Conservation (phyloP, 2,888 invertebrate species). For the Imbricaverruca yamaguchii region DNA sequence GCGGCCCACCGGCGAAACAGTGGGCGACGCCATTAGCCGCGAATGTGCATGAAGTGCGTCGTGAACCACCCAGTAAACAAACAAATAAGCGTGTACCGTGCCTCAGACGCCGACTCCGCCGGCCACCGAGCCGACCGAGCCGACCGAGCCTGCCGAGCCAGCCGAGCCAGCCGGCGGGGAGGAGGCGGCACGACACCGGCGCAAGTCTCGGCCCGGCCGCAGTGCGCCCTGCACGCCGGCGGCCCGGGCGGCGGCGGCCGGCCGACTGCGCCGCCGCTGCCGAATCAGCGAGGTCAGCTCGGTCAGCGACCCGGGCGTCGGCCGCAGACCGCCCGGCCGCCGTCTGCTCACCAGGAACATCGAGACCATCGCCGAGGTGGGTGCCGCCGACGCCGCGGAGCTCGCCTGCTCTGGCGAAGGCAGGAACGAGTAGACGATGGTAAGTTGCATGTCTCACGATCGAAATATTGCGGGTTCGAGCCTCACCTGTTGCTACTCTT, state of each 20-base stretch:
- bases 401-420: no score
- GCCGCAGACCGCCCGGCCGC: background rate
- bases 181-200: no score
- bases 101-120: background rate
- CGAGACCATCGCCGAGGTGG: constrained; percentile 15
- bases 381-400: background rate
- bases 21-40: no score
- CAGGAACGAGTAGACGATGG: no score
- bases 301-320: background rate
- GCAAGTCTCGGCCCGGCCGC: background rate
- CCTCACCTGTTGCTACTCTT: no score
- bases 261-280: background rate
- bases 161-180: background rate
- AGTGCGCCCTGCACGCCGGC: background rate
- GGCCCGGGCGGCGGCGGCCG: background rate
- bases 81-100: no score
- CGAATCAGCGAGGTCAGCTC: background rate
- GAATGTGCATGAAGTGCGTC: no score
- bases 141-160: background rate
- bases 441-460: no score
- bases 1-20: no score
- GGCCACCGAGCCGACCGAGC: background rate
- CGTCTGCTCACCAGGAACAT: constrained; percentile 12
- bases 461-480: no score
- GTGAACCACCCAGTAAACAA: no score